Conservation (phyloP, 2,797 vertebrate genomes). For the Epinephelus coioides region DNA sequence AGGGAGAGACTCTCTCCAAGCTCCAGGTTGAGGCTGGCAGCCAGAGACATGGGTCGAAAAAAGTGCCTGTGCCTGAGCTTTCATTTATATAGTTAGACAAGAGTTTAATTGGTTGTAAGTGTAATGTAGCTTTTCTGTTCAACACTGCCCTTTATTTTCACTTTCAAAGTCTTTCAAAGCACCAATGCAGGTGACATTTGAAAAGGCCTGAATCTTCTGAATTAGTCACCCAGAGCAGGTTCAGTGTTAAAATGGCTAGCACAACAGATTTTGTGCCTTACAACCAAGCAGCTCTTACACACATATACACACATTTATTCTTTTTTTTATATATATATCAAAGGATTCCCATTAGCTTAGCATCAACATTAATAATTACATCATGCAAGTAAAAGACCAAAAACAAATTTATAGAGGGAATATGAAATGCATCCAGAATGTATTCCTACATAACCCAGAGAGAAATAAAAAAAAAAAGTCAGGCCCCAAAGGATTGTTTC, state of each 20-base stretch:
- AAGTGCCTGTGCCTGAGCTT: constrained; percentile 6
- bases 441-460: not conserved
- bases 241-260: constrained; percentile 38
- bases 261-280: constrained; percentile 55
- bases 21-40: constrained; percentile 39
- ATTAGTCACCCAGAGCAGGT: constrained; percentile 64
- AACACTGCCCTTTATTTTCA: constrained; percentile 17
- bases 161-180: constrained; percentile 32
- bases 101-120: constrained; percentile 19
- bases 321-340: not conserved
- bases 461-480: not conserved
- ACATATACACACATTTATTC: not conserved
- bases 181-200: constrained; percentile 38
- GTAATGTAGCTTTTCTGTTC: constrained; percentile 6
- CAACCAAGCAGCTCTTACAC: not conserved
- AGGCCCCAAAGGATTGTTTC: no score
- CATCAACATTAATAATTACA: not conserved
- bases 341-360: constrained; percentile 1
- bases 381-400: not conserved
- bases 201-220: constrained; percentile 60
- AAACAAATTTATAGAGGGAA: not conserved
- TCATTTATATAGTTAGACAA: constrained; percentile 14
- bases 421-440: not conserved
- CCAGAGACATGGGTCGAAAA: not conserved
- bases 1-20: constrained; percentile 15